Conservation (phyloP, 2,888 invertebrate species). For the Microctonus brassicae region DNA sequence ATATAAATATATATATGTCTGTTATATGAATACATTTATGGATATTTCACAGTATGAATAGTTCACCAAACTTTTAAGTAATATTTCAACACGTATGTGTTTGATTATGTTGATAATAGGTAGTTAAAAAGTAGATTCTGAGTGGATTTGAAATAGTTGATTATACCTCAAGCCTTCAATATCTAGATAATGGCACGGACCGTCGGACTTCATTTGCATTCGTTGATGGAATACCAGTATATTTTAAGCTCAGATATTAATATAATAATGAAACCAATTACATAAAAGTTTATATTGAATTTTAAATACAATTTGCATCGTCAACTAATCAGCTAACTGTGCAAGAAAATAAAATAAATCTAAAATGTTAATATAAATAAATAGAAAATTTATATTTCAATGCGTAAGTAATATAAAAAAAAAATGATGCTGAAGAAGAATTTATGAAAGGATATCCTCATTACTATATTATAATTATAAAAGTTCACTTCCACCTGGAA, state of each 20-base stretch:
- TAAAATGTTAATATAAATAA: neutral
- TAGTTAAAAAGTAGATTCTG: neutral
- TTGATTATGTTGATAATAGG: neutral
- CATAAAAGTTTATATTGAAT: conserved; percentile 8
- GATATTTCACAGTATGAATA: neutral
- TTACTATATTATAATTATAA: conserved; percentile 55
- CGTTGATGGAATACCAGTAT: conserved; percentile 12
- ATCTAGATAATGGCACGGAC: neutral
- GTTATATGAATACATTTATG: neutral
- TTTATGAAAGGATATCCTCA: too few species aligned
- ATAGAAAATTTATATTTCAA: neutral
- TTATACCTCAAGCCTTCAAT: neutral
- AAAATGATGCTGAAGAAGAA: neutral
- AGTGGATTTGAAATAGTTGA: neutral
- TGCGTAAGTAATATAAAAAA: neutral
- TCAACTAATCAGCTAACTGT: neutral
- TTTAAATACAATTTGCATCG: conserved; percentile 20
- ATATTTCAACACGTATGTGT: neutral
- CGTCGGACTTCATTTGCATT: conserved; percentile 22
- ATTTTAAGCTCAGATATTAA: conserved; percentile 10
- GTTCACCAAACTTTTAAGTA: neutral
- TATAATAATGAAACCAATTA: conserved; percentile 24
- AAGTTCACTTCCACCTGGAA: conserved; percentile 38
- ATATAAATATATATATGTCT: neutral
- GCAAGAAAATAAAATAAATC: too few species aligned